Base-by-base conservation (phyloP, 2,797 vertebrate genomes). In the Oreochromis grahami region DNA sequence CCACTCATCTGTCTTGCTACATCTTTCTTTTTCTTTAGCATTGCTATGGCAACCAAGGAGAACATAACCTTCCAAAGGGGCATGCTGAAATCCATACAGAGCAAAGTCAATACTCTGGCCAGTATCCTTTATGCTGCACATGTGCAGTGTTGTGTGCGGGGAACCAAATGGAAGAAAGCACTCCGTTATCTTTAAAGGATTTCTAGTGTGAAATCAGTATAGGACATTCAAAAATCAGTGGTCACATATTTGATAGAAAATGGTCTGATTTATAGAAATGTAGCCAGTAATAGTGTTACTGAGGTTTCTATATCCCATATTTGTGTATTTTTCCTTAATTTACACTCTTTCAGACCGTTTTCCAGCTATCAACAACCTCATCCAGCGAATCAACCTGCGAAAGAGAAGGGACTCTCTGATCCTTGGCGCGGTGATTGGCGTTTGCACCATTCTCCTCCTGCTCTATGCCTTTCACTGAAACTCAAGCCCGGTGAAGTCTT, bases 21-120 rank as follows among this genome's bases (percentile, higher is more conserved):
- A 6, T 81, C 21, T 90, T 17, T 93, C 15, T 91, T 78, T 78
- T 52, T 79, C 45, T 88, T 77, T 43, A 99, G 98, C 93, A 99
- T 99, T 92, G 98, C 99, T 91, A 99, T 99, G 99, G 98, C 98
- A 86, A 99, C 99, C 87, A 99, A 99, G 97, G 98, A 99, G 97
- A 99, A 99, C 94, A 98, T 99, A 98, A 98, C 99, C 87, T 99
- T 98, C 4, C 99, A 99, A 89, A 96, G 98, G 90, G 98, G 98
- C 81, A 80, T 98, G 89, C 92, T 99, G 94, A 99, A 99, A 94
- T 98, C 98, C 83, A 98, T 99, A 96, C 99, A 99, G 87, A 98
- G 98, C 97, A 97, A 96, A 92, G 98, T 99, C 97, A 99, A 99
- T 95, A 98, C 98, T 60, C 96, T 99, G 97, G 98, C 99, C 93